phyloP scores from a whole-genome alignment of 2,888 invertebrate species.

The Mythimna impura region DNA sequence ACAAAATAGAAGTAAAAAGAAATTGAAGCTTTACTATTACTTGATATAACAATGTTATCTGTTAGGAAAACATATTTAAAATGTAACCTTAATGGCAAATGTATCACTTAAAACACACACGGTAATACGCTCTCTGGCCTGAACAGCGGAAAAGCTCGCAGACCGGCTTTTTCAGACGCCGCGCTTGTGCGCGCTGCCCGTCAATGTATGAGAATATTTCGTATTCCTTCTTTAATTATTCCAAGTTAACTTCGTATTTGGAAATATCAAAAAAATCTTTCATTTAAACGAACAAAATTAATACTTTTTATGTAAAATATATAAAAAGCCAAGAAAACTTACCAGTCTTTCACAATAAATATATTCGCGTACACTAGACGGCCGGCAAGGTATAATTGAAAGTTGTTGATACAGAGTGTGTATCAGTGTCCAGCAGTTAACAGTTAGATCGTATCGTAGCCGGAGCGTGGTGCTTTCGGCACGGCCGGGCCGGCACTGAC shows the following conservation, averaged over 20 bases:
- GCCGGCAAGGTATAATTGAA: constrained; percentile 72
- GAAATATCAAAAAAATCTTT: neutral
- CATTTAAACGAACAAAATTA: constrained; percentile 16
- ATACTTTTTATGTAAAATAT: constrained; percentile 29
- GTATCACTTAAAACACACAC: constrained; percentile 34
- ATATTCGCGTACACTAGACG: constrained; percentile 79
- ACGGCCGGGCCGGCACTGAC: constrained; percentile 91
- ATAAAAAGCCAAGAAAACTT: constrained; percentile 70
- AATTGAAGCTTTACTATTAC: constrained; percentile 12
- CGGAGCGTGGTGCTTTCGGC: constrained; percentile 88
- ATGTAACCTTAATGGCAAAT: constrained; percentile 5
- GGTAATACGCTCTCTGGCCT: constrained; percentile 56
- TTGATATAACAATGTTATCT: constrained; percentile 2
- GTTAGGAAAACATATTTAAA: neutral
- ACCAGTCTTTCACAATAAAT: constrained; percentile 81
- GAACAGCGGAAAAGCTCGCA: constrained; percentile 81
- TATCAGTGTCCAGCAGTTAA: constrained; percentile 83
- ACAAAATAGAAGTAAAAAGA: constrained; percentile 19
- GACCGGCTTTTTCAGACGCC: constrained; percentile 82
- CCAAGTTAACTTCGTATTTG: constrained; percentile 6
- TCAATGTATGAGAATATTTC: constrained; percentile 35
- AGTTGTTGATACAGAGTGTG: constrained; percentile 74
- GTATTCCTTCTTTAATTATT: constrained; percentile 19
- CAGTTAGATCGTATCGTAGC: constrained; percentile 73
- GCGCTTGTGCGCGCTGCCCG: constrained; percentile 65